These are phyloP conservation scores for Lasaia peninsularis DNA, from an alignment of 1,140 invertebrate species.

Conservation along the genomic window DNA sequence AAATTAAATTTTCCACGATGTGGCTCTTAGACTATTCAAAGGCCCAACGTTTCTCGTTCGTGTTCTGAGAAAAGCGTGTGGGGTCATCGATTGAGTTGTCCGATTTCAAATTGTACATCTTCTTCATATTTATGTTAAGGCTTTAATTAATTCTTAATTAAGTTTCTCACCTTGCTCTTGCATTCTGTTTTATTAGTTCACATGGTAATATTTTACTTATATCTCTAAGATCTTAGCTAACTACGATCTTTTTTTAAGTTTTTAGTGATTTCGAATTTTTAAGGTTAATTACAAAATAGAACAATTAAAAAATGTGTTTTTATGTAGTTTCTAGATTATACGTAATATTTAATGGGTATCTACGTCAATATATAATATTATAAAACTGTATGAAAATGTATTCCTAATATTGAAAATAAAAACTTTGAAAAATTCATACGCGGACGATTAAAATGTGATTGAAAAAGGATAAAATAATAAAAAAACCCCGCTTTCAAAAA, in stretches of 20 bases:
- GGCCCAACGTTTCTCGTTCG: not conserved
- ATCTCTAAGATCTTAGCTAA: not conserved
- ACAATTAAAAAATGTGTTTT: too few relatives aligned
- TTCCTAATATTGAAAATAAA: too few relatives aligned
- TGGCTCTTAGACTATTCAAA: not conserved
- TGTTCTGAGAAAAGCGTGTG: slow-evolving; percentile 19
- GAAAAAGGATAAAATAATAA: too few relatives aligned
- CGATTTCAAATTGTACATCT: slow-evolving; percentile 12
- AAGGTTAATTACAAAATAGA: too few relatives aligned
- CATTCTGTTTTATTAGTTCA: not conserved
- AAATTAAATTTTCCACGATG: not conserved
- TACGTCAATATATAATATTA: too few relatives aligned
- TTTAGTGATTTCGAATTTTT: too few relatives aligned
- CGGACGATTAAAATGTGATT: too few relatives aligned
- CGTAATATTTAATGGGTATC: too few relatives aligned
- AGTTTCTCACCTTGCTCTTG: not conserved
- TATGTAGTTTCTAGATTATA: too few relatives aligned
- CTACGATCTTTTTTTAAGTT: not conserved
- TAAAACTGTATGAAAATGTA: too few relatives aligned
- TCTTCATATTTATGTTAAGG: slow-evolving; percentile 6
- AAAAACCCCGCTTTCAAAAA: too few relatives aligned
- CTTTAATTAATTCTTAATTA: slow-evolving; percentile 7
- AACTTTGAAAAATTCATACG: too few relatives aligned
- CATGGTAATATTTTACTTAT: not conserved
- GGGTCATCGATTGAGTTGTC: slow-evolving; percentile 30